Base-by-base conservation (phyloP, 2,797 vertebrate genomes). In the Tragopan temminckii region DNA sequence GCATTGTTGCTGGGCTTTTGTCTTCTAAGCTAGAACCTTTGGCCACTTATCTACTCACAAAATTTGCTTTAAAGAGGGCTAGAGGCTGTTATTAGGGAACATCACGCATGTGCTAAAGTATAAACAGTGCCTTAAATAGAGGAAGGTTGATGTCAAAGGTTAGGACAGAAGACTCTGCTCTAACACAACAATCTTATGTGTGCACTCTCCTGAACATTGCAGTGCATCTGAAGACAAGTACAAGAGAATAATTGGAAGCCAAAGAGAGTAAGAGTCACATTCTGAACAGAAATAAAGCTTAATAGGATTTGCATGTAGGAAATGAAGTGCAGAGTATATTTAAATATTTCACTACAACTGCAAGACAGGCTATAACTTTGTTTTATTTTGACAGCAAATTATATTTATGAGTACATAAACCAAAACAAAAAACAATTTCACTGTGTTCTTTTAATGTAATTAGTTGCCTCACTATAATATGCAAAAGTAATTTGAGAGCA, bases 131-230 rank as follows among this genome's bases (percentile, higher is more conserved):
- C 59, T 89, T 35, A 40, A 43, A 6, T 20, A 55, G 48, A 80
- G 15, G 23, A 63, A 43, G 14, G 18, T 7, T 55, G 38, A 48
- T 48, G 35, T 9, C 25, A 11, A 13, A 45, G 38, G n/a, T 24
- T n/a, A 38, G 48, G 5, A 25, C 0, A 45, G 11, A 24, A 50
- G 31, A 43, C 46, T 21, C 18, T 43, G 53, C 25, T n/a, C 11
- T n/a, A 25, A 1, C 1, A 29, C 1, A 1, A 29, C 7, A 17
- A 38, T 38, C 35, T 36, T 55, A 0, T 0, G 35, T n/a, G 29
- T 3, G 4, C 9, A 4, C 23, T 67, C 35, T 42, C 17, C 35
- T 72, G 21, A 12, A 17, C n/a, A 40, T 21, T 17, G 27, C n/a
- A 53, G 43, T 18, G 16, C 45, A 33, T 35, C 5, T 61, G 29